Evolutionary conservation across 2,888 invertebrate species (phyloP), one percentile per base, ranked within the genome.

Genomic region (Drosophila limbata): DNA sequence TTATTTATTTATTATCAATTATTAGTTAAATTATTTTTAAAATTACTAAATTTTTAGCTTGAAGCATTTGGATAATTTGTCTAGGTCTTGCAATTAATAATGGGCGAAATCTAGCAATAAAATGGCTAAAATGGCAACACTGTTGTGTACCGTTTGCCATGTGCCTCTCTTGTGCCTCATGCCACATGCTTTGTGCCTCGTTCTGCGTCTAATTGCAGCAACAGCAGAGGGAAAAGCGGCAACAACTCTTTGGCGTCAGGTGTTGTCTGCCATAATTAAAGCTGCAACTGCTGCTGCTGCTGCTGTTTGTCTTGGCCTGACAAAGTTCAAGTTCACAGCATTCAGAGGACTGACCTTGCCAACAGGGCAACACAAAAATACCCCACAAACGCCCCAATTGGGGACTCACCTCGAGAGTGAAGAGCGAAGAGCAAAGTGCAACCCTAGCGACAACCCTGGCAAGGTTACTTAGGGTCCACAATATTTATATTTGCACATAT

Each of bases 241-340:
- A 47, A 11, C 61, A 21, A 40, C 63, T 66, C 60, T 53, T 60
- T 42, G 45, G 70, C 40, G 47, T 47, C 68, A 78, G 65, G 31
- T 69, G 68, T 60, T 72, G 76, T 78, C 68, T 79, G 69, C 56
- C 59, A 57, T 69, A 78, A 75, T 79, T 79, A 78, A 79, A 79
- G 72, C 79, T 50, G 40, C 62, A 59, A 50, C 45, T 47, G 55
- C 45, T 31, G 31, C 9, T 31, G 51, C 19, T 6, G 61, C 48
- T 13, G 19, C 51, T 60, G 61, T 65, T 76, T 60, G 55, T 72
- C 76, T 76, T 62, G 61, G 45, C 48, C 74, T 72, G 72, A 72
- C 76, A 75, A 75, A 79, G 78, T 79, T 78, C 78, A 78, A 78
- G 78, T 78, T 78, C 79, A 60, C 60, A 56, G 19, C 44, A 42